Conservation (phyloP, 2,797 vertebrate species). For the Bufotes viridis region DNA sequence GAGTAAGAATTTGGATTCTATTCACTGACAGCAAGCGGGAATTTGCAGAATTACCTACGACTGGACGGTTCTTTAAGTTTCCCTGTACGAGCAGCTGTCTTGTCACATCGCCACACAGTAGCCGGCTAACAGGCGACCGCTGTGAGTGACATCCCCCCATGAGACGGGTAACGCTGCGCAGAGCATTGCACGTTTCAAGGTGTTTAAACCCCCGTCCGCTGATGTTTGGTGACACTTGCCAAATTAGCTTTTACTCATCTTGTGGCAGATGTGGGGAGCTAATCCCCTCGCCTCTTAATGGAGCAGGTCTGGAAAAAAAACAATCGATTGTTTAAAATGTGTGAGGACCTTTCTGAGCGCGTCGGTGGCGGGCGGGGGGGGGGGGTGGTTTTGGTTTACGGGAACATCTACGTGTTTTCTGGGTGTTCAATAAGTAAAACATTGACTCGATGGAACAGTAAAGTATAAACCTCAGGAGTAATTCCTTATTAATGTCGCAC, state of each 20-base stretch:
- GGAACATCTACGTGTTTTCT: constrained; percentile 13
- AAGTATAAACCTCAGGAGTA: constrained; percentile 23
- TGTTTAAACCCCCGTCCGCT: constrained; percentile 72
- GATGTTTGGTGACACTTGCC: constrained; percentile 74
- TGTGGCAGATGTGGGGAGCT: constrained; percentile 56
- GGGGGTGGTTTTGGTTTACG: constrained; percentile 14
- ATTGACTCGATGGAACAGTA: constrained; percentile 14
- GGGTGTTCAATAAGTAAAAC: constrained; percentile 25
- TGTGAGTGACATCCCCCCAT: constrained; percentile 71
- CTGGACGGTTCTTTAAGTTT: too few relatives aligned
- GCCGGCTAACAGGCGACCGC: neutral
- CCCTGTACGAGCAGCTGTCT: neutral
- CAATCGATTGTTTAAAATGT: constrained; percentile 59
- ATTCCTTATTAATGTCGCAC: neutral
- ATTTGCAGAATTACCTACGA: too few relatives aligned
- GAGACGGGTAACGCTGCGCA: constrained; percentile 72
- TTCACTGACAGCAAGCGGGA: too few relatives aligned
- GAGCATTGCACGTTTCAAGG: constrained; percentile 71
- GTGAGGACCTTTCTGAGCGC: neutral
- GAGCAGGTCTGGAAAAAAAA: constrained; percentile 31
- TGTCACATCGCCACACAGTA: constrained; percentile 12
- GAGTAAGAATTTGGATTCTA: too few relatives aligned
- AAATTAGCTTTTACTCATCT: constrained; percentile 81
- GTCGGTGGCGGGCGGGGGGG: too few relatives aligned
- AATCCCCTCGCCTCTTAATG: constrained; percentile 43